phyloP scores from a whole-genome alignment of 1,140 invertebrate species.

The Sycobia sp. region DNA sequence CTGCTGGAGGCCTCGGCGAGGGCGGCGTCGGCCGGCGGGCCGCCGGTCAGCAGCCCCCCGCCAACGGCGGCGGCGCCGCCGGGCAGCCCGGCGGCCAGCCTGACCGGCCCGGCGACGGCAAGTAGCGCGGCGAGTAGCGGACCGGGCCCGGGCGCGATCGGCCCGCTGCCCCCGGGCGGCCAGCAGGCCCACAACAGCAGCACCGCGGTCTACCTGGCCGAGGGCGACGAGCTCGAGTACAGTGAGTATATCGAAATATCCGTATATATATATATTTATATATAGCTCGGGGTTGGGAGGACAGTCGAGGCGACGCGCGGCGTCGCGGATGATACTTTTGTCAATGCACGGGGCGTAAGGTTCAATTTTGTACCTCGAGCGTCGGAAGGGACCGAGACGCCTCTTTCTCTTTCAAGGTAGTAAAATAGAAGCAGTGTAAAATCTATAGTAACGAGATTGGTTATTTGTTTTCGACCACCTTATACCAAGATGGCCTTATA shows the following conservation, averaged over 20 bases:
- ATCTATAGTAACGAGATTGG: too few relatives aligned
- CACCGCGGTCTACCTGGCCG: conserved; percentile 49
- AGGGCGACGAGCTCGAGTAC: conserved; percentile 58
- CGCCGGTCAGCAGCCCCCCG: conserved; percentile 10
- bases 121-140: background rate
- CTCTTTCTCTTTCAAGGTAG: too few relatives aligned
- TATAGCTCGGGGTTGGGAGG: too few relatives aligned
- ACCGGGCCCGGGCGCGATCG: too few relatives aligned
- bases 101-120: conserved; percentile 3
- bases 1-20: conserved; percentile 29
- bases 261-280: too few relatives aligned
- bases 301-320: too few relatives aligned
- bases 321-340: too few relatives aligned
- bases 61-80: conserved; percentile 15
- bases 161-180: conserved; percentile 3
- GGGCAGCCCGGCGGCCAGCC: conserved; percentile 2
- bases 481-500: too few relatives aligned
- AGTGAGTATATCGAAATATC: conserved; percentile 57
- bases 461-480: too few relatives aligned
- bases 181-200: conserved; percentile 47
- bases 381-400: too few relatives aligned
- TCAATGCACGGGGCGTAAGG: background rate
- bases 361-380: too few relatives aligned
- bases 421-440: too few relatives aligned
- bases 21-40: background rate